Conservation (phyloP, 2,113 vertebrate species). For the Papio anubis region DNA sequence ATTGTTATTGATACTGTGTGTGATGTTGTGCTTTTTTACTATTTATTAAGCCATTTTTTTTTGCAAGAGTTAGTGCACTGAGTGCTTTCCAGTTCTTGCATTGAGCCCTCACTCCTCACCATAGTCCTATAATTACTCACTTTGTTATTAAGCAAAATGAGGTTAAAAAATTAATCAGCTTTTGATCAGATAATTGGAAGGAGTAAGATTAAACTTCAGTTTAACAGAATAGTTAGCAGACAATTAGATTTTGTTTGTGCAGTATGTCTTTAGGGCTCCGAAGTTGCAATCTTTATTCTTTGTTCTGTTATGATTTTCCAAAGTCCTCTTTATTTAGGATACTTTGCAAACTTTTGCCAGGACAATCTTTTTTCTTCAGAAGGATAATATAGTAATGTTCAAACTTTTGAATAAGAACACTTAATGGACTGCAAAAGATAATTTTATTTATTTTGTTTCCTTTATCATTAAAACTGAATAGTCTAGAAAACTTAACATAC, state of each 20-base stretch:
- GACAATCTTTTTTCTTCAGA: background rate
- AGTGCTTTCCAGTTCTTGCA: background rate
- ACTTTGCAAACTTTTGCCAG: background rate
- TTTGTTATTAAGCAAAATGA: background rate
- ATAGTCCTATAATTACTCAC: too few relatives aligned
- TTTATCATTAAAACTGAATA: background rate
- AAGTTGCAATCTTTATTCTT: background rate
- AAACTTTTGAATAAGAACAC: background rate
- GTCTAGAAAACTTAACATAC: background rate
- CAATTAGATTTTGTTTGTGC: background rate
- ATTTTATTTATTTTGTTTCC: background rate
- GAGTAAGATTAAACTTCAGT: background rate
- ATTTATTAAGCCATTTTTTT: background rate
- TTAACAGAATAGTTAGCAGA: background rate
- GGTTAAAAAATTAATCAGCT: background rate
- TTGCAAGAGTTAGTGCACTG: background rate
- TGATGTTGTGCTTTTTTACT: background rate
- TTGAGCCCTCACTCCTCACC: background rate
- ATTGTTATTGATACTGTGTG: background rate
- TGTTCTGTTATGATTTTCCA: background rate
- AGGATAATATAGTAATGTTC: background rate
- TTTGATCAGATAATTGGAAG: background rate
- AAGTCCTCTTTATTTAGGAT: background rate
- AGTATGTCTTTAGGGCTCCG: background rate
- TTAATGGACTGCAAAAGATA: background rate